Evolutionary conservation across 2,797 vertebrate genomes (phyloP), one percentile per base, ranked within the genome.

Genomic region (Atherinosoma microstoma): DNA sequence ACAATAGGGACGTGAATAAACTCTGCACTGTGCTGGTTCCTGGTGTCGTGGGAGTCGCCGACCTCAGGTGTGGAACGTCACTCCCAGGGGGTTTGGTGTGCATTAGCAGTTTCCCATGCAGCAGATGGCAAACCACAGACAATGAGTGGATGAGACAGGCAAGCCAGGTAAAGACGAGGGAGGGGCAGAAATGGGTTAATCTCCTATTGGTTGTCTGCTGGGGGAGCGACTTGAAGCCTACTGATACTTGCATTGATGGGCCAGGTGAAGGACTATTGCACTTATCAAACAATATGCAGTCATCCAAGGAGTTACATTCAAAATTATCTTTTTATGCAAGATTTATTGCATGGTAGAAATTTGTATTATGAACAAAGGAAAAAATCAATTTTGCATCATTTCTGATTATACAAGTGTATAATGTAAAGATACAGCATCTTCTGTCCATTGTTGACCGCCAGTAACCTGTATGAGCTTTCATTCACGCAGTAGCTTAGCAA

Each of bases 121-220:
- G 80, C 92, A 92, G 91, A 92, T 93, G 91, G 86, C 69, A 80
- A 79, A 70, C 63, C 60, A 7, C 64, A 85, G 71, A 90, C 85
- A 91, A 91, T 87, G 85, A 89, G 85, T 70, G 78, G 80, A 89
- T 86, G 78, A 91, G 80, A 79, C 75, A 83, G 79, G 78, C 18
- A 61, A 84, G 80, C 61, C 84, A 92, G 86, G 86, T 90, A 79
- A 76, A 84, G 82, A 57, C 42, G 73, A 70, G 67, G 82, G 67
- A 68, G 75, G 74, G 77, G 34, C 56, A 64, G 67, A 67, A 60
- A 63, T 51, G 20, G 49, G 74, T 78, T 91, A 79, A 91, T 81
- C 81, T 78, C 42, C 30, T 47, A 59, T 45, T 61, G 67, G 71
- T 67, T 64, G 22, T 62, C 42, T 69, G 36, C 47, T 45, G 30